These are phyloP conservation scores for Mastomys natalensis DNA, from an alignment of 2,113 vertebrate species.

Conservation along the genomic window DNA sequence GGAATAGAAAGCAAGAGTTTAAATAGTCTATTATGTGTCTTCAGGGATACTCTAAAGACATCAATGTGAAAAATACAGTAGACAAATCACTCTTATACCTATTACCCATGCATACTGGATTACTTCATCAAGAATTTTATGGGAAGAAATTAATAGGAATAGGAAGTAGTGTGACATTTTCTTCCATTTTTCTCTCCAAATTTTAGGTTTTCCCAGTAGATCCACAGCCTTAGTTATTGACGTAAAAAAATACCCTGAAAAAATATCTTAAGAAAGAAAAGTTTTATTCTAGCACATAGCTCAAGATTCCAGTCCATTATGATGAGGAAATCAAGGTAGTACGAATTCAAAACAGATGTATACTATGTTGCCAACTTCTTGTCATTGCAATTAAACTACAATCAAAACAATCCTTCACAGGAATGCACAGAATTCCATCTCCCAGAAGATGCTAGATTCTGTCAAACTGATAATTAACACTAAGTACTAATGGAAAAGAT, in stretches of 20 bases:
- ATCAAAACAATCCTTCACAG: not conserved
- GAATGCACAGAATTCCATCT: not conserved
- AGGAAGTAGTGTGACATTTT: not conserved
- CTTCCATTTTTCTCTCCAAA: not conserved
- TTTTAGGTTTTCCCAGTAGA: not conserved
- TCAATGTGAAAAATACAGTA: not conserved
- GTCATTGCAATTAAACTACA: not conserved
- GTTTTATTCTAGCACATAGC: not conserved
- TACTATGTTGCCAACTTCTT: not conserved
- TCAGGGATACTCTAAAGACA: not conserved
- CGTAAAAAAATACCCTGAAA: not conserved
- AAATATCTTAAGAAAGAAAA: not conserved
- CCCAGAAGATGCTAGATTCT: not conserved
- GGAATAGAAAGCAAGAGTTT: not conserved
- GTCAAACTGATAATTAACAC: not conserved
- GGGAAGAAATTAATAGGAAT: not conserved
- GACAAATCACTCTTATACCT: not conserved
- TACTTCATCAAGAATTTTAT: not conserved
- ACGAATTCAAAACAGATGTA: not conserved
- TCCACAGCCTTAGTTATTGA: not conserved
- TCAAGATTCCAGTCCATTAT: not conserved
- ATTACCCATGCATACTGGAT: not conserved
- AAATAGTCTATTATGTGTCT: constrained; percentile 43
- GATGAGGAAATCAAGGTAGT: not conserved
- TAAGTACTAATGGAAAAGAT: not conserved